phyloP scores from a whole-genome alignment of 2,113 vertebrate species.

The Addax nasomaculatus region DNA sequence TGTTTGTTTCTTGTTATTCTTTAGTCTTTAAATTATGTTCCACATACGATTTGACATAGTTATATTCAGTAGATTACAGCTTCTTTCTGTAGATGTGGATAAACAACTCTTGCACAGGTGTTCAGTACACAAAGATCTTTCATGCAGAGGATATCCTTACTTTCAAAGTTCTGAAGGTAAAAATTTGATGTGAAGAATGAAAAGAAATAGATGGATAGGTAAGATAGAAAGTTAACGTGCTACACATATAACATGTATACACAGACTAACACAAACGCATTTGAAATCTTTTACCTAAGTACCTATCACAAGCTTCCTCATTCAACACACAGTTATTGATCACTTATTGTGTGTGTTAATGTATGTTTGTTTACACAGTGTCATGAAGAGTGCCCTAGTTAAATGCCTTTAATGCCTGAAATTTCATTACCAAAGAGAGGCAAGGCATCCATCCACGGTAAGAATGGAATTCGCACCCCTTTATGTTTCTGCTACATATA shows the following conservation, averaged over 20 bases:
- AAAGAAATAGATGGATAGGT: background rate
- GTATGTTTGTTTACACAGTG: background rate
- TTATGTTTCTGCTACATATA: background rate
- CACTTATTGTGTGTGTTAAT: background rate
- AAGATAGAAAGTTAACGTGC: background rate
- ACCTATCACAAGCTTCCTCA: background rate
- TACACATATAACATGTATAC: background rate
- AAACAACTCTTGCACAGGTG: fast-evolving
- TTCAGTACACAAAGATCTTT: background rate
- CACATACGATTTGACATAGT: background rate
- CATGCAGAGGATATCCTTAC: background rate
- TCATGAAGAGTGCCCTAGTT: background rate
- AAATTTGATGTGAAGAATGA: background rate
- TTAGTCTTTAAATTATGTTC: background rate
- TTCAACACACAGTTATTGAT: background rate
- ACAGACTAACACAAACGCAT: background rate
- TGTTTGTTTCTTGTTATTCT: background rate
- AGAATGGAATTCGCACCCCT: background rate
- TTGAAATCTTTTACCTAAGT: background rate
- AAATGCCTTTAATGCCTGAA: background rate
- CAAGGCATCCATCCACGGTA: fast-evolving
- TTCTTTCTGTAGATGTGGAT: background rate
- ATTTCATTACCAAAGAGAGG: background rate
- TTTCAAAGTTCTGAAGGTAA: background rate
- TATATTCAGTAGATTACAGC: background rate